Conservation (phyloP, 2,888 invertebrate genomes). For the Rhabditoides inermis region DNA sequence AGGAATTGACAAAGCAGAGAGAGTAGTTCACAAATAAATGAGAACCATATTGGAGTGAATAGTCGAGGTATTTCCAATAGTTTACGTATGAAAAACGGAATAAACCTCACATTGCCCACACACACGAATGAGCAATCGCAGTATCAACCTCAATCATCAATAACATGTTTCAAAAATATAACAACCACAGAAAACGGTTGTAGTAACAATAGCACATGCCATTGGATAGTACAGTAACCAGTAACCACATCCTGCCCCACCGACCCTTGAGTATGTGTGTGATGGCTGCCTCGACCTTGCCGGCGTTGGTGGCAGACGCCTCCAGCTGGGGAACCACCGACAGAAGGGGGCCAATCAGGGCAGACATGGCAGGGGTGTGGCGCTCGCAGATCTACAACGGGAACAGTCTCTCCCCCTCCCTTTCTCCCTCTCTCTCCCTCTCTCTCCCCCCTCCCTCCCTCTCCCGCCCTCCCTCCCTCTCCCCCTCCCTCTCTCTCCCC, state of each 20-base stretch:
- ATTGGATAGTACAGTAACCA: no score
- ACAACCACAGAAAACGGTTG: no score
- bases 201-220: no score
- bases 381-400: slow-evolving; percentile 14
- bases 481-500: neutral
- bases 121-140: no score
- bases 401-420: no score
- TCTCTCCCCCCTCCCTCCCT: neutral
- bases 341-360: neutral
- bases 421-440: neutral
- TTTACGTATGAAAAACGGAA: no score
- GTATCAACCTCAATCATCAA: no score
- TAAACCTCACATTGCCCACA: neutral
- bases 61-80: no score
- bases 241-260: no score
- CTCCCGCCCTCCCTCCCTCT: neutral
- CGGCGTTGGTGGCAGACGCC: slow-evolving; percentile 12
- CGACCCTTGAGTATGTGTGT: slow-evolving; percentile 13
- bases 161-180: no score
- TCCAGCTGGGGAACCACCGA: slow-evolving; percentile 14
- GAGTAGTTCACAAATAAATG: no score
- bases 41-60: no score
- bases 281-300: slow-evolving; percentile 20
- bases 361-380: neutral
- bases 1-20: slow-evolving; percentile 4